Evolutionary conservation across 2,113 vertebrate genomes (phyloP).

Genomic region (Epinephelus moara): DNA sequence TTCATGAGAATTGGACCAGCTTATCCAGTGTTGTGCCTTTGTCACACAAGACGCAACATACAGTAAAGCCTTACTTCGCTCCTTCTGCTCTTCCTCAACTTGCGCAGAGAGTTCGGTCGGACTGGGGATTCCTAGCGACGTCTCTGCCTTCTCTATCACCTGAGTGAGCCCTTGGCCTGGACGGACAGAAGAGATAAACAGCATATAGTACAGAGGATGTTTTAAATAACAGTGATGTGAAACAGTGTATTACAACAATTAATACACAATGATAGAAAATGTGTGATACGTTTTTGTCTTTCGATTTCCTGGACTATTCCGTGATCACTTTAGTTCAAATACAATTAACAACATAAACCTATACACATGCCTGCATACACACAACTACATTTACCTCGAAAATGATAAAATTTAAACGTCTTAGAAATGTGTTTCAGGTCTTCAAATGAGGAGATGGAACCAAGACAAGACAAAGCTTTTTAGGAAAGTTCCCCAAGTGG

Average conservation of each 20-base stretch:
- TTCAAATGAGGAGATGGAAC: not conserved
- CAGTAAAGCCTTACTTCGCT: slow-evolving; percentile 73
- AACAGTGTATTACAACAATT: not conserved
- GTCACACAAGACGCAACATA: not conserved
- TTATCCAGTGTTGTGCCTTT: not conserved
- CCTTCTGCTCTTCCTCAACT: slow-evolving; percentile 72
- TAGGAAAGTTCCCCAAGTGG: not conserved
- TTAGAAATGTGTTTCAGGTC: too few species aligned
- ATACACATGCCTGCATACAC: not conserved
- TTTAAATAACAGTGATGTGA: not conserved
- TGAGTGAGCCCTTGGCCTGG: slow-evolving; percentile 95
- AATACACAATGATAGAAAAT: not conserved
- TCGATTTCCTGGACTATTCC: too few species aligned
- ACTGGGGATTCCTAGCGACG: slow-evolving; percentile 93
- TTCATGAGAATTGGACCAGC: not conserved
- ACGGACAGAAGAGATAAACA: not conserved
- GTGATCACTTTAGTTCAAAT: too few species aligned
- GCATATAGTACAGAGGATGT: rapidly evolving
- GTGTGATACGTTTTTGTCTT: too few species aligned
- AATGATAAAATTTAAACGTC: too few species aligned
- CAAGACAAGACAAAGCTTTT: not conserved
- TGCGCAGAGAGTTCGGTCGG: slow-evolving; percentile 89
- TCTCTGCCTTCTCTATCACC: slow-evolving; percentile 98
- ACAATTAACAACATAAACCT: too few species aligned
- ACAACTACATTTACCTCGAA: not conserved